Base-by-base conservation (phyloP, 1,140 invertebrate species). In the Orchesella cincta region DNA sequence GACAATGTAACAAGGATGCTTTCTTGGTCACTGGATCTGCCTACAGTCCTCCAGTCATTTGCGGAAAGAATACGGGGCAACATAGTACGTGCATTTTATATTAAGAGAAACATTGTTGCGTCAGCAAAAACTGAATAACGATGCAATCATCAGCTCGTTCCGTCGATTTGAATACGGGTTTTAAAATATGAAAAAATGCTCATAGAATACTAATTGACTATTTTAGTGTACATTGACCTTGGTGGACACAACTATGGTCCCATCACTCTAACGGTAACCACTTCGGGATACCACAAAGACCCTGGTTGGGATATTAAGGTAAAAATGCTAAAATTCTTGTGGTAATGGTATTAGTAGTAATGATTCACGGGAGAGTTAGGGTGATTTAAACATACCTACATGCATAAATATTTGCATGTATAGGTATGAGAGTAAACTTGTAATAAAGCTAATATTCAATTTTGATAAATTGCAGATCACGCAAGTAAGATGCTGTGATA, bases 41-140 rank as follows among this genome's bases (percentile, higher is more conserved):
- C 26, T 85, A 83, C 77, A 83, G 81, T 51, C 82, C 85, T 23
- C 85, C 85, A 18, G 82, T 84, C 26, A 82, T 86, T 70, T 86
- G 85, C 74, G 85, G 85, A 73, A 81, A 83, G 72, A 86, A 86
- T 75, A 77, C 82, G 28, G 85, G 85, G 52, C 85, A 86, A 78
- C 85, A 86, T 78, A 85, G 85, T 86, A 82, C 84, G 82, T 77
- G 26, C 1, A 28, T 51, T 28, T 64, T 64, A 31, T n/a, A n/a
- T n/a, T n/a, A n/a, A n/a, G n/a, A n/a, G n/a, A n/a, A n/a, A n/a
- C n/a, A n/a, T n/a, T n/a, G n/a, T n/a, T n/a, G n/a, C n/a, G n/a
- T n/a, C n/a, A n/a, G n/a, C n/a, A n/a, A n/a, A n/a, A n/a, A n/a
- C n/a, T n/a, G n/a, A n/a, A n/a, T n/a, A n/a, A n/a, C n/a, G n/a